Conservation (phyloP, 2,113 vertebrate species). For the Odocoileus hemionus region DNA sequence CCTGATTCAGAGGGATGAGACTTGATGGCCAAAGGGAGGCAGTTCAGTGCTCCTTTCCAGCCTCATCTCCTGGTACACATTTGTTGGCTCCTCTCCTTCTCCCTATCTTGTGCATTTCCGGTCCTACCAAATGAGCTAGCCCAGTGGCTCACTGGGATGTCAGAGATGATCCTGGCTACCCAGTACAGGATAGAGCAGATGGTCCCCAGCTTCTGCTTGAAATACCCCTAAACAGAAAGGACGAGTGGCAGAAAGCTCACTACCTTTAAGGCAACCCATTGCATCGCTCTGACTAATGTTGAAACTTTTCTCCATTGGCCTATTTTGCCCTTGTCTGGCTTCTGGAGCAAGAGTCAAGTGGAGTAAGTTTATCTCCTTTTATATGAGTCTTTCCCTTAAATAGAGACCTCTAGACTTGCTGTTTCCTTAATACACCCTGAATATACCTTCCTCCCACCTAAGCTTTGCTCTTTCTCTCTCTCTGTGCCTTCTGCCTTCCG, state of each 20-base stretch:
- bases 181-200: not conserved
- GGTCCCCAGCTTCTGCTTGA: not conserved
- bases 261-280: too few relatives aligned
- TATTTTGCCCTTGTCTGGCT: not conserved
- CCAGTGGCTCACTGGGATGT: not conserved
- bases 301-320: not conserved
- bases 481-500: not conserved
- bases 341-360: not conserved
- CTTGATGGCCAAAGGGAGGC: not conserved
- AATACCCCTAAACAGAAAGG: not conserved
- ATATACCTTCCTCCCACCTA: not conserved
- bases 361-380: not conserved
- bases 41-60: not conserved
- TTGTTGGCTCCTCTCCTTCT: not conserved
- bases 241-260: not conserved
- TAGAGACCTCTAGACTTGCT: not conserved
- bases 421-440: accelerated
- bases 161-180: not conserved
- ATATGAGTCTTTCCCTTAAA: not conserved
- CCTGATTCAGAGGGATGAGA: not conserved
- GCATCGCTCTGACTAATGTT: not conserved
- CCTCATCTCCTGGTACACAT: not conserved
- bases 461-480: not conserved
- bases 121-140: too few relatives aligned
- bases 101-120: not conserved